A percentile compares a stretch with the other conserved stretches of the same genome.
Conservation (phyloP, 2,888 invertebrate genomes). For the Tortricodes alternella region DNA sequence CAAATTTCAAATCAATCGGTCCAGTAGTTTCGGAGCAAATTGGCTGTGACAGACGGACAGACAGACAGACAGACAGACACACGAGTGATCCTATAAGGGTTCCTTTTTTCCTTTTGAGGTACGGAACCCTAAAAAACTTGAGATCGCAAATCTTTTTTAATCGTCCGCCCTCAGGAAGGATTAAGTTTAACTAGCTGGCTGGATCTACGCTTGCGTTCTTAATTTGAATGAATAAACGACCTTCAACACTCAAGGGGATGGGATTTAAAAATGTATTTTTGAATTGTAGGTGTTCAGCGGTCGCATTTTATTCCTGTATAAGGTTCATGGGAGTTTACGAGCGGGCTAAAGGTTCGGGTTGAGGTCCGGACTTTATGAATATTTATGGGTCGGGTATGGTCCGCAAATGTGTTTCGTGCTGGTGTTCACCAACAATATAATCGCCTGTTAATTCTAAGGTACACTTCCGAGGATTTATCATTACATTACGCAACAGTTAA, state of each 20-base stretch:
- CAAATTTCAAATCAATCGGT: no score
- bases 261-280: constrained; percentile 17
- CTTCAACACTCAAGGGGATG: constrained; percentile 12
- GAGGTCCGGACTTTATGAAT: constrained; percentile 31
- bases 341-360: constrained; percentile 26
- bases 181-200: constrained; percentile 4
- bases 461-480: constrained; percentile 29
- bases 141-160: constrained; percentile 24
- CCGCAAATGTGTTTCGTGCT: constrained; percentile 22
- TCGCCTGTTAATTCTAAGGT: constrained; percentile 23
- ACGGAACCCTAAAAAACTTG: no score
- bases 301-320: constrained; percentile 27
- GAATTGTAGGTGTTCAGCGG: constrained; percentile 22
- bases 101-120: no score
- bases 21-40: no score
- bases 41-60: no score
- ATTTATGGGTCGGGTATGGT: constrained; percentile 32
- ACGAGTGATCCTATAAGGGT: no score
- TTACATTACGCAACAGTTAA: constrained; percentile 20
- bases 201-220: background rate
- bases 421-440: constrained; percentile 16
- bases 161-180: constrained; percentile 10
- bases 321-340: constrained; percentile 29
- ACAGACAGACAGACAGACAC: no score
- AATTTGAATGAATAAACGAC: constrained; percentile 22